A percentile compares a stretch with the other conserved stretches of the same genome.
Conservation (phyloP, 2,888 invertebrate species). For the Syrphus vitripennis region DNA sequence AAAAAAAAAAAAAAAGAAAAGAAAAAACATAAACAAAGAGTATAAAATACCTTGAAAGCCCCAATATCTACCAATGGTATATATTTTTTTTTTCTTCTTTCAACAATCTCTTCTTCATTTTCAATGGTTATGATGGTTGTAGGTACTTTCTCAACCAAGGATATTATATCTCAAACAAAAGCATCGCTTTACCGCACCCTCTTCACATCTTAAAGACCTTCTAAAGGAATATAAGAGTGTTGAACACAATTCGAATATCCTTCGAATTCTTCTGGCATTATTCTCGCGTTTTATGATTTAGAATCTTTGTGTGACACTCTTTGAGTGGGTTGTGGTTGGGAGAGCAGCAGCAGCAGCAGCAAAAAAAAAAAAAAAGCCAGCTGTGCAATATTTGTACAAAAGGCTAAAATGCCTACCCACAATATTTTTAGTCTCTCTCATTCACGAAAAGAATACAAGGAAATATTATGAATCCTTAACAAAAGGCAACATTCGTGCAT, state of each 20-base stretch:
- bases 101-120: background rate
- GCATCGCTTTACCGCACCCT: background rate
- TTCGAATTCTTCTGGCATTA: slow-evolving; percentile 18
- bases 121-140: slow-evolving; percentile 24
- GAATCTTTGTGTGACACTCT: slow-evolving; percentile 6
- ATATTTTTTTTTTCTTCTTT: background rate
- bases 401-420: slow-evolving; percentile 10
- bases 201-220: background rate
- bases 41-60: background rate
- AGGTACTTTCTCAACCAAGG: slow-evolving; percentile 24
- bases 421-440: background rate
- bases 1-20: too few relatives aligned
- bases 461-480: slow-evolving; percentile 19
- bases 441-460: slow-evolving; percentile 9
- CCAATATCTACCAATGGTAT: background rate
- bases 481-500: slow-evolving; percentile 19
- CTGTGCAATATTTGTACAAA: background rate
- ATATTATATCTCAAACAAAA: slow-evolving; percentile 30
- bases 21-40: background rate
- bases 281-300: slow-evolving; percentile 27
- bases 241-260: slow-evolving; percentile 4
- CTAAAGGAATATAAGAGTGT: background rate
- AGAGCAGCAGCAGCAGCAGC: too few relatives aligned
- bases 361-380: background rate
- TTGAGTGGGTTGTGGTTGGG: background rate